phyloP scores from a whole-genome alignment of 2,888 invertebrate genomes.

The Heliconius hortense region DNA sequence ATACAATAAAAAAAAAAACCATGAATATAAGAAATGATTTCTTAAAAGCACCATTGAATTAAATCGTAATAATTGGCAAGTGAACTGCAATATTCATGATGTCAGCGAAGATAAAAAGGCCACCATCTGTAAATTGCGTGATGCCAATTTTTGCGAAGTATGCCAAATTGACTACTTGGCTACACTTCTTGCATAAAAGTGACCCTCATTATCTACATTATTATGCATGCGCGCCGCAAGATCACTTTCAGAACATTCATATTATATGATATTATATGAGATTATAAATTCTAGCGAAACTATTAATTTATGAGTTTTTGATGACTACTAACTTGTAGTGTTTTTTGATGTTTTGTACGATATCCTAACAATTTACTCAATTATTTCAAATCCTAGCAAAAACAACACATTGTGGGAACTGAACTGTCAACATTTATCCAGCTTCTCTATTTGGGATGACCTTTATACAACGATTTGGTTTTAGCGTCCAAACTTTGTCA shows the following conservation, averaged over 20 bases:
- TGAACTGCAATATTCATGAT: constrained; percentile 45
- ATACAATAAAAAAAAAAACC: constrained; percentile 4
- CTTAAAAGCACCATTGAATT: constrained; percentile 43
- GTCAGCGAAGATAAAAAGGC: constrained; percentile 46
- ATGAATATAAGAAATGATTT: constrained; percentile 30
- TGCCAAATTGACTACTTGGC: constrained; percentile 47
- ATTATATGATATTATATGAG: constrained; percentile 28
- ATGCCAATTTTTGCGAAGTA: constrained; percentile 46
- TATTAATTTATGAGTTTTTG: constrained; percentile 15
- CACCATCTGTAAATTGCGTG: constrained; percentile 46
- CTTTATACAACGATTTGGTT: constrained; percentile 70
- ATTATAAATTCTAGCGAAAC: constrained; percentile 30
- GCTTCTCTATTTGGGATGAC: constrained; percentile 59
- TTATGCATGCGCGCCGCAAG: constrained; percentile 35
- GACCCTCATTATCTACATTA: constrained; percentile 43
- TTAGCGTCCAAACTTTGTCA: constrained; percentile 71
- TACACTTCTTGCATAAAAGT: constrained; percentile 45
- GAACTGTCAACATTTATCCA: constrained; percentile 26
- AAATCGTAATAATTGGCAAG: constrained; percentile 45
- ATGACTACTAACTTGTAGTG: not conserved
- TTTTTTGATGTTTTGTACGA: not conserved
- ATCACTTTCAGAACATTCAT: constrained; percentile 30
- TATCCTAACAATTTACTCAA: not conserved
- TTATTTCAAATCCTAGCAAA: not conserved
- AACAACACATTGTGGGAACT: constrained; percentile 3